Base-by-base conservation (phyloP, 2,888 invertebrate species). In the Synanthedon formicaeformis region DNA sequence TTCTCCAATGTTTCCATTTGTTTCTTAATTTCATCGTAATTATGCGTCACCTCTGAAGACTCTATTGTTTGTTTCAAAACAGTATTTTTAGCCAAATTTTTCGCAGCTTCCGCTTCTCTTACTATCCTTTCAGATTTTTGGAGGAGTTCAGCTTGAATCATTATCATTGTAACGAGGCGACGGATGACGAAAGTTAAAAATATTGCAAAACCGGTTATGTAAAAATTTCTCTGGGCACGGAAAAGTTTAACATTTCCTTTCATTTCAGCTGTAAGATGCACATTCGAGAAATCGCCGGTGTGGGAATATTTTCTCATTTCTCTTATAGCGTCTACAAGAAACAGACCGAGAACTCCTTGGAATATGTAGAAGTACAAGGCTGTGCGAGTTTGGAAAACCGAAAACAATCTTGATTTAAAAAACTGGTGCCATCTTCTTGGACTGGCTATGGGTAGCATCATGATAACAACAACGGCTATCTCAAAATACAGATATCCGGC, bases 181-280 rank as follows among this genome's bases (percentile, higher is more conserved):
- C 91, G 88, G 54, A 93, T 90, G 1, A 93, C 91, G 63, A 93
- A 89, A 63, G 91, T 90, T 41, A 94, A 78, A 64, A 94, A 92
- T 57, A 94, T 89, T 10, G 93, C 89, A 75, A 94, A 94, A 13
- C 94, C 93, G 58, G 93, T 92, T 54, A 94, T 94, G 75, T 94
- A 94, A 67, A 94, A 92, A 75, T 94, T 94, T 61, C 94, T 87
- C 71, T 94, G 94, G 2, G 94, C 92, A 59, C 94, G 78, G 73
- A 94, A 94, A 52, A 94, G 78, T 62, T 92, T 91, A 75, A 94
- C 91, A 69, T 90, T 91, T 0, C 87, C 84, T 67, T 92, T 91
- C 81, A 92, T 88, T 73, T 93, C 93, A 51, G 88, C 88, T 51
- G 91, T 81, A 5, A 91, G 76, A 61, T 91, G 86, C 1, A 71